Conservation (phyloP, 2,113 vertebrate species). For the Megatriorchis doriae region DNA sequence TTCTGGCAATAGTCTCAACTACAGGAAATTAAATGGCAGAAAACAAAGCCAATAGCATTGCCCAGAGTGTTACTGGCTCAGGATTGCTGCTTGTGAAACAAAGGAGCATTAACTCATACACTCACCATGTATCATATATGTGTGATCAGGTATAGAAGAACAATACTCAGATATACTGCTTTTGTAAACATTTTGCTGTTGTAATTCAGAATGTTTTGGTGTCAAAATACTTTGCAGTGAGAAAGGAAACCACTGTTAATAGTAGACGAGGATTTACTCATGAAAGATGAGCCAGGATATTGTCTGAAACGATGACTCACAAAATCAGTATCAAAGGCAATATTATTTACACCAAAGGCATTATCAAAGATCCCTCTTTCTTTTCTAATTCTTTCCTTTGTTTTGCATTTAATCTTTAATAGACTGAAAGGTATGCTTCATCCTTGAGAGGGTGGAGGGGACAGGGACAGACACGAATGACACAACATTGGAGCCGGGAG, state of each 20-base stretch:
- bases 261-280: neutral
- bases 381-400: neutral
- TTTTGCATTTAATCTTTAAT: neutral
- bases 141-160: neutral
- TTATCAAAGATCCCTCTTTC: neutral
- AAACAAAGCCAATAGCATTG: neutral
- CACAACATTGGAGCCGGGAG: neutral
- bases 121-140: neutral
- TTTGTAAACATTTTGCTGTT: neutral
- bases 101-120: neutral
- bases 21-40: slow-evolving; percentile 37
- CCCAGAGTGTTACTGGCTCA: neutral
- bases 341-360: neutral
- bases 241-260: neutral
- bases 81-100: neutral
- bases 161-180: neutral
- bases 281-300: neutral
- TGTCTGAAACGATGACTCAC: neutral
- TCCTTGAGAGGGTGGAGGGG: neutral
- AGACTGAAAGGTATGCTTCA: neutral
- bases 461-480: neutral
- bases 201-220: neutral
- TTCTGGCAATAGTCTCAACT: neutral
- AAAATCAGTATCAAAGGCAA: neutral
- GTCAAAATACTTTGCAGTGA: neutral